These are phyloP conservation scores for Dendrocincla fuliginosa DNA, from an alignment of 2,797 vertebrate genomes.

Conservation along the genomic window DNA sequence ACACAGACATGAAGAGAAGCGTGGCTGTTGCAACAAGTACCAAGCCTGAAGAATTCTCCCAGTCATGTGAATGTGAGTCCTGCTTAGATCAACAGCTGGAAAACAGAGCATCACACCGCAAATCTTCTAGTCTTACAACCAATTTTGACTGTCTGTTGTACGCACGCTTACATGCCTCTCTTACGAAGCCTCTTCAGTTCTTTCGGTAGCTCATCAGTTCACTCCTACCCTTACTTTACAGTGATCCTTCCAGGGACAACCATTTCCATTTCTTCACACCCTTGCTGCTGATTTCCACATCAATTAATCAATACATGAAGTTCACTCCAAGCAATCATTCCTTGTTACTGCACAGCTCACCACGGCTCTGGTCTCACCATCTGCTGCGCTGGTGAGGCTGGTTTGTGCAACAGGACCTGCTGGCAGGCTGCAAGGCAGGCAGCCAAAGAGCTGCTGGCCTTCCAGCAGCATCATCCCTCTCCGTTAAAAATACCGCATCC, in stretches of 20 bases:
- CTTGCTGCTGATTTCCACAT: not conserved
- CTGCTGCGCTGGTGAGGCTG: not conserved
- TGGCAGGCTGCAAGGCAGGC: slow-evolving; percentile 13
- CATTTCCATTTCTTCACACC: not conserved
- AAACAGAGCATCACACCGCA: not conserved
- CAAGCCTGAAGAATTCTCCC: not conserved
- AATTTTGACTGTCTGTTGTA: not conserved
- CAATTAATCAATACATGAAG: not conserved
- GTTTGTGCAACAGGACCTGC: not conserved
- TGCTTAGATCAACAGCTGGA: not conserved
- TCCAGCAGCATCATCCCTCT: not conserved
- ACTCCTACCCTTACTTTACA: not conserved
- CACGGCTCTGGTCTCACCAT: not conserved
- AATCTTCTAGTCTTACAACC: not conserved
- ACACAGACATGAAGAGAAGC: rapidly evolving
- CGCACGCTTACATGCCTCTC: rapidly evolving
- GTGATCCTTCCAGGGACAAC: not conserved
- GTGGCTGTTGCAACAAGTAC: rapidly evolving
- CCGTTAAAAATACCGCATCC: not conserved
- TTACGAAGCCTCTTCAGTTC: not conserved
- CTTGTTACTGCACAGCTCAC: not conserved
- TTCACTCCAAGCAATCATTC: not conserved
- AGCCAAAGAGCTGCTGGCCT: slow-evolving; percentile 34
- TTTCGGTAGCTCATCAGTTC: not conserved
- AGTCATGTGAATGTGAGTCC: rapidly evolving